Conservation (phyloP, 2,888 invertebrate genomes). For the Lasioglossum morio region DNA sequence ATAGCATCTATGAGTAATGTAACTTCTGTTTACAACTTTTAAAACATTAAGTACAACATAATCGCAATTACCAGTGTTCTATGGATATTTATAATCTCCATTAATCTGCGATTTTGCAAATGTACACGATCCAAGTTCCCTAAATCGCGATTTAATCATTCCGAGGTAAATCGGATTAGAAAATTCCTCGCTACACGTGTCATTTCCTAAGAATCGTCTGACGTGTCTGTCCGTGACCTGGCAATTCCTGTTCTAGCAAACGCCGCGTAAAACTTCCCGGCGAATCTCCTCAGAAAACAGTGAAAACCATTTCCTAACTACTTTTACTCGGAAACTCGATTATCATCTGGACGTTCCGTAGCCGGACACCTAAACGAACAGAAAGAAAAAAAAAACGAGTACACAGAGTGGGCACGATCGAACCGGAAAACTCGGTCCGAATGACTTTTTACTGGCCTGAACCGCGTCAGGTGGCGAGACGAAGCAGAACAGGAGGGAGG, state of each 20-base stretch:
- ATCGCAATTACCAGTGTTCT: too few relatives aligned
- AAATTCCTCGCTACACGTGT: neutral
- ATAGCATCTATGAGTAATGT: too few relatives aligned
- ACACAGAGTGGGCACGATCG: neutral
- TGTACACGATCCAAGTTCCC: neutral
- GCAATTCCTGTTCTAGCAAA: neutral
- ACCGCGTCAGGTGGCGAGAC: neutral
- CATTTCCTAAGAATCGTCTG: neutral
- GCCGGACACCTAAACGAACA: neutral
- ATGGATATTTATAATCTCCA: too few relatives aligned
- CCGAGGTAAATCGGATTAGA: neutral
- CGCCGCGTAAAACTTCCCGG: neutral
- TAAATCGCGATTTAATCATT: neutral
- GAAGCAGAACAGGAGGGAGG: neutral
- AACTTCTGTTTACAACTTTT: too few relatives aligned
- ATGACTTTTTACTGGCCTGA: conserved; percentile 8
- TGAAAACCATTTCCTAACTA: neutral
- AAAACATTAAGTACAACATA: too few relatives aligned
- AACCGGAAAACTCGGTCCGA: neutral
- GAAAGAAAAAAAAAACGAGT: neutral
- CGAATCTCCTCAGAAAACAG: neutral
- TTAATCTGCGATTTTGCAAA: neutral
- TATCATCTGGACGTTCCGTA: conserved; percentile 9
- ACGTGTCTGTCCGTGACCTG: neutral
- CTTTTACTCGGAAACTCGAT: conserved; percentile 6